Evolutionary conservation across 2,113 vertebrate species (phyloP), one percentile per base, ranked within the genome.

Genomic region (Oxyura jamaicensis): DNA sequence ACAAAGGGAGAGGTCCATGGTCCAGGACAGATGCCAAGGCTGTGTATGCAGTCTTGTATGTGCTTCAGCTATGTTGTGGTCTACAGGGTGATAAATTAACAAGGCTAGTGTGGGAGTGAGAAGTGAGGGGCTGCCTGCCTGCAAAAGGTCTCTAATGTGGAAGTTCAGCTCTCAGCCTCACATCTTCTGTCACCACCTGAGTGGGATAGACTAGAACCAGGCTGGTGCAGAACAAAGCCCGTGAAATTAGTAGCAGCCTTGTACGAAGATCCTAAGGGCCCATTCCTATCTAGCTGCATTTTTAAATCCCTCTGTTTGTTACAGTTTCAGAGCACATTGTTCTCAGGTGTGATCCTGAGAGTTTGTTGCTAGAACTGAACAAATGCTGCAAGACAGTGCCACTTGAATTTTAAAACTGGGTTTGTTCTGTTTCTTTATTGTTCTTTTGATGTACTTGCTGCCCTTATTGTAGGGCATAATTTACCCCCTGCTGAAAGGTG

Each of bases 71-170:
- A 28, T 12, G 2, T 8, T 31, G 26, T 52, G 58, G n/a, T 59
- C 26, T 0, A 2, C 29, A 22, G 0, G 3, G 36, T 0, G 1
- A 44, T 29, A 29, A 60, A 79, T 18, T 18, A 53, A 71, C 69
- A 55, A n/a, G 29, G 10, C 52, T 52, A 2, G 0, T 6, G 13
- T 31, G 41, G 35, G n/a, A 81, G n/a, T 4, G 41, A 77, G 13
- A 44, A 22, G 82, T 21, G 41, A 72, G 66, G 55, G 39, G 11
- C 6, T 59, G 55, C 7, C 80, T 60, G 36, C 36, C 36, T 63
- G 48, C 33, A 8, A 35, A 93, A 86, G 16, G 17, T 39, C 86
- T 78, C 36, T 9, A 3, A 36, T 17, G 52, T 0, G 3, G 14
- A 13, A 69, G 48, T 33, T 81, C 58, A 52, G 22, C 17, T 17